Evolutionary conservation across 2,113 vertebrate species (phyloP).

Genomic region (Heterotis niloticus): DNA sequence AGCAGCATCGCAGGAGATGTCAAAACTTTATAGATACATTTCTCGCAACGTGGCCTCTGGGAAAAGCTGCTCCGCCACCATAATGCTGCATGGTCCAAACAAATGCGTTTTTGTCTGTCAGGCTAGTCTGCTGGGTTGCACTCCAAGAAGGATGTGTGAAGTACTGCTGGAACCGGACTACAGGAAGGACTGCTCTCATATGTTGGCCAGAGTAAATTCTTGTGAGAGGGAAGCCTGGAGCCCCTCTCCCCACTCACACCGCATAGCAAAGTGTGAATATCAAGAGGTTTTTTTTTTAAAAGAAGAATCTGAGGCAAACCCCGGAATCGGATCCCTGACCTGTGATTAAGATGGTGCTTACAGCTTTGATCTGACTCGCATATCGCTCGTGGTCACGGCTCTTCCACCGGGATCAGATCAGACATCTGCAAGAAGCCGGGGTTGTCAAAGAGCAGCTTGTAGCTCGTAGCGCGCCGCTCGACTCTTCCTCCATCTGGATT

Average conservation of each 20-base stretch:
- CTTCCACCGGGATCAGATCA: constrained; percentile 24
- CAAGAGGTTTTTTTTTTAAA: too few relatives aligned
- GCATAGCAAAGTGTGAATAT: too few relatives aligned
- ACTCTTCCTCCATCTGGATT: constrained; percentile 17
- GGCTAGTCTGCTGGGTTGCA: not conserved
- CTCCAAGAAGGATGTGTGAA: not conserved
- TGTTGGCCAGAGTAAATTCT: not conserved
- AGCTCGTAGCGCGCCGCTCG: not conserved
- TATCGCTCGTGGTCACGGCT: not conserved
- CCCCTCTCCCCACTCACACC: too few relatives aligned
- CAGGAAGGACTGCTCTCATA: not conserved
- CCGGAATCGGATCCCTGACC: not conserved
- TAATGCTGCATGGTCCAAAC: not conserved
- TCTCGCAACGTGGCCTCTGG: not conserved
- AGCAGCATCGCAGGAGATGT: not conserved
- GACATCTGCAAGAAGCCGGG: not conserved
- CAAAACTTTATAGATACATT: not conserved
- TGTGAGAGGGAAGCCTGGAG: too few relatives aligned
- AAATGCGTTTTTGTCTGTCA: not conserved
- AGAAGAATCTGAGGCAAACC: not conserved
- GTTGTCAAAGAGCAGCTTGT: constrained; percentile 5
- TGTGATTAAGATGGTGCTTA: not conserved
- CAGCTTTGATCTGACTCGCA: not conserved
- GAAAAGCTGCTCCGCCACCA: not conserved
- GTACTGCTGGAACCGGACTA: not conserved